phyloP scores from a whole-genome alignment of 2,113 vertebrate genomes.

The Rissa tridactyla region DNA sequence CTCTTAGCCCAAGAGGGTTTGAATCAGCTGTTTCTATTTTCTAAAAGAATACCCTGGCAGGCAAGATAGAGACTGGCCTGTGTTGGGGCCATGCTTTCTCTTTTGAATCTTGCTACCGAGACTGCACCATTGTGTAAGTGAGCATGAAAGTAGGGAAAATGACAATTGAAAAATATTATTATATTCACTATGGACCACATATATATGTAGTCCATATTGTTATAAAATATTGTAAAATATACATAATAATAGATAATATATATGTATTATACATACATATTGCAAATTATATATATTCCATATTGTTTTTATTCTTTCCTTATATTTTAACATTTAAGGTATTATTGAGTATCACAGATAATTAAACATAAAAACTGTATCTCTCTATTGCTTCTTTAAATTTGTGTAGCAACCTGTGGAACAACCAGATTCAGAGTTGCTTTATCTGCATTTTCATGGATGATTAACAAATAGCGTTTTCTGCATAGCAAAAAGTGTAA shows the following conservation, averaged over 20 bases:
- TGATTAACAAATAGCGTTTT: constrained; percentile 3
- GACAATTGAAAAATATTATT: background rate
- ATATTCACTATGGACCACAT: background rate
- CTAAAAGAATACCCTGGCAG: background rate
- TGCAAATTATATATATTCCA: background rate
- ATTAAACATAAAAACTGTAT: background rate
- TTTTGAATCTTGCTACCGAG: background rate
- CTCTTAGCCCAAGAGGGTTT: background rate
- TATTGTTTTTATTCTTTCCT: background rate
- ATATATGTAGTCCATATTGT: background rate
- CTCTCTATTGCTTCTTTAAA: background rate
- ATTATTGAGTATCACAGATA: background rate
- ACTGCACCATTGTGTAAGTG: background rate
- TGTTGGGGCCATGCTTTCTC: background rate
- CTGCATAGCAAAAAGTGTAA: background rate
- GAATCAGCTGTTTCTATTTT: background rate
- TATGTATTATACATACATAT: background rate
- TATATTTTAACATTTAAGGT: background rate
- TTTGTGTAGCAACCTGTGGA: background rate
- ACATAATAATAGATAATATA: too few species aligned
- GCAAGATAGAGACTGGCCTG: background rate
- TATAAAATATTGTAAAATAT: background rate
- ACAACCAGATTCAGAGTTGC: background rate
- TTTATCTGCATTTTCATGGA: constrained; percentile 24
- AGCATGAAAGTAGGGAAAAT: background rate